Conservation (phyloP, 2,888 invertebrate species). For the Oscheius sp. region DNA sequence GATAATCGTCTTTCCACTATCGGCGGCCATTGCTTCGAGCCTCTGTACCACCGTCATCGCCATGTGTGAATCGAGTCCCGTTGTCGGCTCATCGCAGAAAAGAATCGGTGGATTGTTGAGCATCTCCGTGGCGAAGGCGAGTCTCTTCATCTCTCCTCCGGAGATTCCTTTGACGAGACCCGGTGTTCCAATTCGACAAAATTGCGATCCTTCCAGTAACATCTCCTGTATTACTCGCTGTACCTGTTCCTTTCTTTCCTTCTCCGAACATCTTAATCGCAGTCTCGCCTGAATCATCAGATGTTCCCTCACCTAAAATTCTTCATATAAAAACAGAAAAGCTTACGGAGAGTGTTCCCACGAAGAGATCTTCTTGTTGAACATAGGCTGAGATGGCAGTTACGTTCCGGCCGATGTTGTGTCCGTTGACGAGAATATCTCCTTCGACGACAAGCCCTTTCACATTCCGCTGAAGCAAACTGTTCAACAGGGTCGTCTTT, state of each 20-base stretch:
- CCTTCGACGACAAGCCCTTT: slow-evolving; percentile 56
- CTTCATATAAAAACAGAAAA: not conserved
- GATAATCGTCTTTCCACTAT: slow-evolving; percentile 84
- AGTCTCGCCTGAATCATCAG: slow-evolving; percentile 76
- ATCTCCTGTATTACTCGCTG: slow-evolving; percentile 83
- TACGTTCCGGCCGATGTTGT: slow-evolving; percentile 42
- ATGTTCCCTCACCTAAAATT: slow-evolving; percentile 59
- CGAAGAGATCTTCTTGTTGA: slow-evolving; percentile 64
- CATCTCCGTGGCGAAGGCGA: slow-evolving; percentile 92
- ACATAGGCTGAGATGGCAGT: slow-evolving; percentile 71
- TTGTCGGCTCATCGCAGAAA: slow-evolving; percentile 97
- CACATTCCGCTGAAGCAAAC: slow-evolving; percentile 75
- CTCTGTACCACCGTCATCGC: slow-evolving; percentile 83
- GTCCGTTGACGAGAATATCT: slow-evolving; percentile 54
- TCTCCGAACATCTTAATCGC: slow-evolving; percentile 83
- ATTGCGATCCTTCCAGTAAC: slow-evolving; percentile 85
- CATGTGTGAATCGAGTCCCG: slow-evolving; percentile 92
- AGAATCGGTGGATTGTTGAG: slow-evolving; percentile 90
- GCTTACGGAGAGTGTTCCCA: slow-evolving; percentile 52
- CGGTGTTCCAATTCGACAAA: slow-evolving; percentile 69
- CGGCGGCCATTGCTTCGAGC: slow-evolving; percentile 51
- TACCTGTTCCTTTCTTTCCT: slow-evolving; percentile 81
- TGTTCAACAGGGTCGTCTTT: slow-evolving; percentile 90
- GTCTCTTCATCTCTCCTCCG: slow-evolving; percentile 87
- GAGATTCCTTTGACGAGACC: slow-evolving; percentile 48